Percentiles rank a stretch among this genome's conserved stretches.
phyloP scores from a whole-genome alignment of 2,888 invertebrate species.

The Spodoptera exigua region DNA sequence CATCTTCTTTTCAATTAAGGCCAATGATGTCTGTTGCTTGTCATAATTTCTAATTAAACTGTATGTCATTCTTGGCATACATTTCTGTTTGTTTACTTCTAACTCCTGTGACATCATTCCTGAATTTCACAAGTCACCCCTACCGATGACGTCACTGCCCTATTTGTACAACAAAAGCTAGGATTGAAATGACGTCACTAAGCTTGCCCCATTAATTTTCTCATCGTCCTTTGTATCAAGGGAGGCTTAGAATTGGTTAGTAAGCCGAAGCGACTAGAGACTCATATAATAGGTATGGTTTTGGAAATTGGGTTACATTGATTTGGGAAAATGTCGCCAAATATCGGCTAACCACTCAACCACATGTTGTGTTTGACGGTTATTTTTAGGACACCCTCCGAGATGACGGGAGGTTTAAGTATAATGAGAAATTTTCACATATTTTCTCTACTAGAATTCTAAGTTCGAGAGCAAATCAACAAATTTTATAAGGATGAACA shows the following conservation, averaged over 20 bases:
- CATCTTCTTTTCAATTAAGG: slow-evolving; percentile 50
- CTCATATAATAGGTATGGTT: slow-evolving; percentile 1
- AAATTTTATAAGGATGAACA: too few species aligned
- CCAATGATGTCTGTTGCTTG: slow-evolving; percentile 42
- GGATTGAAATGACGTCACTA: slow-evolving; percentile 29
- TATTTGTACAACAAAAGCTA: slow-evolving; percentile 37
- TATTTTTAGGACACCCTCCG: too few species aligned
- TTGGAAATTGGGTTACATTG: too few species aligned
- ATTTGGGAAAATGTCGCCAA: too few species aligned
- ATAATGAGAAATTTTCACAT: too few species aligned
- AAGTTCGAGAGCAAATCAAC: too few species aligned
- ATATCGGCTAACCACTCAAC: too few species aligned
- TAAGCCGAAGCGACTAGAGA: slow-evolving; percentile 2
- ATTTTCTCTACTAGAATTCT: too few species aligned
- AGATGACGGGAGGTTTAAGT: too few species aligned
- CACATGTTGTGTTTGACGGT: too few species aligned
- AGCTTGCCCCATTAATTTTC: slow-evolving; percentile 18
- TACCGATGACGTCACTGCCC: slow-evolving; percentile 30
- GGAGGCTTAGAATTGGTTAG: slow-evolving; percentile 14
- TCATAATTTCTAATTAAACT: slow-evolving; percentile 42
- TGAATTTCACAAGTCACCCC: slow-evolving; percentile 35
- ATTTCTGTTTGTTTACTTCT: slow-evolving; percentile 26
- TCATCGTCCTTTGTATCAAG: slow-evolving; percentile 9
- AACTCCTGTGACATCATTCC: slow-evolving; percentile 33
- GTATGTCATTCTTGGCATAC: slow-evolving; percentile 44